Percentiles rank a stretch among this genome's conserved stretches.
Conservation (phyloP, 2,113 vertebrate species). For the Jaculus jaculus region DNA sequence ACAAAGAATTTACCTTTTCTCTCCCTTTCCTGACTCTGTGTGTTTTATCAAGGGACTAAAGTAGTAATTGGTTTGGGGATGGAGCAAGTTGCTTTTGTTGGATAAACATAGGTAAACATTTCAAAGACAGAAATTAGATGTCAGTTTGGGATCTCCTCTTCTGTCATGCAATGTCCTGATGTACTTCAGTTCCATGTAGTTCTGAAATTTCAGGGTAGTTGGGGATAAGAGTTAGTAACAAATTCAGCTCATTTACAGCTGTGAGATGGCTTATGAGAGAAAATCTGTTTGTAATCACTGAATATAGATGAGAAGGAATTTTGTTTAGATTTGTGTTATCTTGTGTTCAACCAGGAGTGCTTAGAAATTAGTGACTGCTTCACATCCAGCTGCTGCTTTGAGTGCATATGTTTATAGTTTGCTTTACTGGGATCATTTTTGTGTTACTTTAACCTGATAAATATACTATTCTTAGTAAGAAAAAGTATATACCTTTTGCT, state of each 20-base stretch:
- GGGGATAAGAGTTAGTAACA: not conserved
- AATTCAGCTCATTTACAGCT: not conserved
- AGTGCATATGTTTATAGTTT: not conserved
- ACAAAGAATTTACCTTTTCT: not conserved
- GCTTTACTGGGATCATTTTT: constrained; percentile 5
- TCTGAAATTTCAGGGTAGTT: constrained; percentile 5
- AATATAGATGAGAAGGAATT: not conserved
- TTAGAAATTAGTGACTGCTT: not conserved
- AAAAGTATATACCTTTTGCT: not conserved
- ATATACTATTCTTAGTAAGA: not conserved
- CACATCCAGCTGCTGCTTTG: not conserved
- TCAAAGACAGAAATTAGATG: not conserved
- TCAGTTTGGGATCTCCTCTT: not conserved
- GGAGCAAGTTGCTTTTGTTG: constrained; percentile 1
- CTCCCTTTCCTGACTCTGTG: not conserved
- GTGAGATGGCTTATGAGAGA: not conserved
- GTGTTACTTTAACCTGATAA: constrained; percentile 15
- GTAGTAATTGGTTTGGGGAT: not conserved
- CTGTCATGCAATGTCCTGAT: not conserved
- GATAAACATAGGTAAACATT: not conserved
- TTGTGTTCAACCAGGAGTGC: not conserved
- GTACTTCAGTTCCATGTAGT: not conserved
- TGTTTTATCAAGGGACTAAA: constrained; percentile 39
- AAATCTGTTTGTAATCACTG: not conserved
- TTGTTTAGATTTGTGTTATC: not conserved